phyloP scores from a whole-genome alignment of 2,113 vertebrate species.

The Dicrurus megarhynchus region DNA sequence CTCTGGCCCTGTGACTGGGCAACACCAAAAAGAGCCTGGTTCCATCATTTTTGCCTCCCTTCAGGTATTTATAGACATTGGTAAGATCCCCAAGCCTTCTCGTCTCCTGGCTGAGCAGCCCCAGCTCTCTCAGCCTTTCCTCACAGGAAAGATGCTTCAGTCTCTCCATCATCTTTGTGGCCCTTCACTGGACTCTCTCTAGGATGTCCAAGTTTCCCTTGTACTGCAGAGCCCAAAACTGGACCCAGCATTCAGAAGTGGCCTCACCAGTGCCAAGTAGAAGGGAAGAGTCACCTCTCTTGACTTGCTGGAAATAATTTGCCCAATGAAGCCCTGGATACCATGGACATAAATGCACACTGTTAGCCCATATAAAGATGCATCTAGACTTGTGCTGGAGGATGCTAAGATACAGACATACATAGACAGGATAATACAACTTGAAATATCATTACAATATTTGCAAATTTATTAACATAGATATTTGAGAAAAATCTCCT shows the following conservation, averaged over 20 bases:
- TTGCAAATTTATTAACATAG: not conserved
- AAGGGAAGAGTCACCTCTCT: not conserved
- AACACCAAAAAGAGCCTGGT: not conserved
- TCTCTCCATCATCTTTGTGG: not conserved
- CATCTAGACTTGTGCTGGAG: not conserved
- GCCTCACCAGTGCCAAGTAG: not conserved
- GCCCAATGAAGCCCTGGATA: not conserved
- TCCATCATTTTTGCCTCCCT: not conserved
- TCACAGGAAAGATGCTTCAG: not conserved
- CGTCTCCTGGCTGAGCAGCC: not conserved
- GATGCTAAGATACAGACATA: not conserved
- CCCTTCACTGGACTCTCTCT: not conserved
- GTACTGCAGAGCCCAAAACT: not conserved
- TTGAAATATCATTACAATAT: not conserved
- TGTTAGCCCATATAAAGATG: not conserved
- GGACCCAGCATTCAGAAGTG: not conserved
- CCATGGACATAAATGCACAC: rapidly evolving
- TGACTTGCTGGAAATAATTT: not conserved
- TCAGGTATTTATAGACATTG: not conserved
- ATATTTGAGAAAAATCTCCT: not conserved
- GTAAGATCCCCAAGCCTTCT: not conserved
- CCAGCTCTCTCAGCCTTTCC: not conserved
- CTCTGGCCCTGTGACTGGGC: not conserved
- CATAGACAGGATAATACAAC: not conserved
- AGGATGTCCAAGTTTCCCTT: not conserved